Evolutionary conservation across 2,797 vertebrate species (phyloP).

Genomic region (Heliangelus exortis): DNA sequence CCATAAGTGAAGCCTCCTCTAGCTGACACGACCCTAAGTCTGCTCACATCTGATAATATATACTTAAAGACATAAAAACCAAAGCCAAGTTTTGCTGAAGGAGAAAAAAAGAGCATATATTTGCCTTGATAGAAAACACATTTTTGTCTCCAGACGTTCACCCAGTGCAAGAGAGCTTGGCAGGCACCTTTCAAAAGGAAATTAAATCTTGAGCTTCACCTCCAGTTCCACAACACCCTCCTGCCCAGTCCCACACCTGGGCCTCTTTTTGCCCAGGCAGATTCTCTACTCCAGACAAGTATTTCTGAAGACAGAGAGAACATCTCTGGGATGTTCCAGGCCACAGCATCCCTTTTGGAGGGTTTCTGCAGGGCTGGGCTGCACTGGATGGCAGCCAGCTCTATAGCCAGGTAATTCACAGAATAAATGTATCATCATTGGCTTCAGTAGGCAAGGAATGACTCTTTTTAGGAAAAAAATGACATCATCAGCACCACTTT

Average conservation of each 20-base stretch:
- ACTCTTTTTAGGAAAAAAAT: background rate
- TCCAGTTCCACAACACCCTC: background rate
- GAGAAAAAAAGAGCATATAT: background rate
- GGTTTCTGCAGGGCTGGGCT: background rate
- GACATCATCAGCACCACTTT: background rate
- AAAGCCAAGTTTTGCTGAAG: background rate
- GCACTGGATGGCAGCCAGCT: background rate
- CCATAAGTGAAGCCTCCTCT: background rate
- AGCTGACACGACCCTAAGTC: background rate
- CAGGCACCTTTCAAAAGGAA: background rate
- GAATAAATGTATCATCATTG: fast-evolving
- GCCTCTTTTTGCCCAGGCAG: background rate
- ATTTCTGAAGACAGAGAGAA: background rate
- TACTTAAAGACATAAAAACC: background rate
- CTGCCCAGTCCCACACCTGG: background rate
- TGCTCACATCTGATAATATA: background rate
- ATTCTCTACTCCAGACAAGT: background rate
- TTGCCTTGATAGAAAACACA: background rate
- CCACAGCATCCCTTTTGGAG: background rate
- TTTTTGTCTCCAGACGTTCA: background rate
- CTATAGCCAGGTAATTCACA: background rate
- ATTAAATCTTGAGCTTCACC: background rate
- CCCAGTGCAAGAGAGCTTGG: background rate
- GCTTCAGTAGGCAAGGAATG: background rate
- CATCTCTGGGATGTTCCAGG: background rate